Evolutionary conservation across 2,113 vertebrate species (phyloP).

Genomic region (Myanophis thanlyinensis): DNA sequence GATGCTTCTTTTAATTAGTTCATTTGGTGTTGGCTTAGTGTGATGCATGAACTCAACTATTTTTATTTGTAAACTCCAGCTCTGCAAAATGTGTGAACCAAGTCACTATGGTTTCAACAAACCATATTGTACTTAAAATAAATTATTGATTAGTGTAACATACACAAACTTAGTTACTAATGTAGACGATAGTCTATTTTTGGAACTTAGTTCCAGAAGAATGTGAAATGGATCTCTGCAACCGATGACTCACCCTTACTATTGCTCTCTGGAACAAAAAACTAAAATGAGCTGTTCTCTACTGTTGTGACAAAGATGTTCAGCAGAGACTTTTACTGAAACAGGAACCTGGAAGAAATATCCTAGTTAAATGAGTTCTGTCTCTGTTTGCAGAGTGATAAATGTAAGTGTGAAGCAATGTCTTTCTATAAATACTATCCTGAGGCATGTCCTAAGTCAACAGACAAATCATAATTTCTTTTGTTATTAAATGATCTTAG

Average conservation of each 20-base stretch:
- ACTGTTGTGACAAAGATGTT: background rate
- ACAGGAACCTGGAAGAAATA: background rate
- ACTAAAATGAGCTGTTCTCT: background rate
- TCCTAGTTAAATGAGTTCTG: background rate
- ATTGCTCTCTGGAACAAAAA: background rate
- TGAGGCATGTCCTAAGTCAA: background rate
- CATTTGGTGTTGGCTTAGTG: background rate
- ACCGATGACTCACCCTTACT: background rate
- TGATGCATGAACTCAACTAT: background rate
- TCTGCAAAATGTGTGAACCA: background rate
- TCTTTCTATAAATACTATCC: background rate
- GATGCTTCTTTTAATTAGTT: background rate
- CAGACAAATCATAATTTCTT: background rate
- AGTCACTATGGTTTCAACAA: background rate
- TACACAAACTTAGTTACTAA: background rate
- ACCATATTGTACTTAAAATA: background rate
- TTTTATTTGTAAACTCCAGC: background rate
- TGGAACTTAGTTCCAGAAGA: background rate
- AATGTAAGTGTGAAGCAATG: background rate
- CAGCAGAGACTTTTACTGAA: background rate
- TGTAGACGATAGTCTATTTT: background rate
- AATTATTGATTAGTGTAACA: background rate
- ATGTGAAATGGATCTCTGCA: background rate
- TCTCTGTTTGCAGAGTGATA: background rate
- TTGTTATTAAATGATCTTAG: background rate